phyloP scores from a whole-genome alignment of 2,797 vertebrate species.

The Smutsia temminckii region DNA sequence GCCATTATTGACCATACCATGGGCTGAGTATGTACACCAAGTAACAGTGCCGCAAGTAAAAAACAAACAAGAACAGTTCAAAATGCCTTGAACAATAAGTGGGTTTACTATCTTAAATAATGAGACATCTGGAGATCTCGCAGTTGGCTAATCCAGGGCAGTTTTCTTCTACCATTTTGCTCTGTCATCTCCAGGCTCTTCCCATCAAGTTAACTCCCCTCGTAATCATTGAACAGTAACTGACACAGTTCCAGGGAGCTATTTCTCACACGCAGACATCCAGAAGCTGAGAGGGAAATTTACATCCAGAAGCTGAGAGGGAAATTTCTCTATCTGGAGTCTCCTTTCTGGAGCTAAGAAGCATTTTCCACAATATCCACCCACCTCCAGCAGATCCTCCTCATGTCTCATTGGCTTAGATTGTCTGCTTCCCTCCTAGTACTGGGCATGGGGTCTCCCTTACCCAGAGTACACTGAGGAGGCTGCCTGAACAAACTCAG shows the following conservation, averaged over 20 bases:
- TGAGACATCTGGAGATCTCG: not conserved
- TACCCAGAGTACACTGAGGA: not conserved
- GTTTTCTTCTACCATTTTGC: not conserved
- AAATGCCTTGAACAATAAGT: not conserved
- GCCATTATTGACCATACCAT: not conserved
- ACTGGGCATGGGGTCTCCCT: accelerated
- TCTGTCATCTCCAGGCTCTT: not conserved
- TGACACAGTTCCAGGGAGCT: not conserved
- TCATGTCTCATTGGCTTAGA: not conserved
- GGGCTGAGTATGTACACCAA: not conserved
- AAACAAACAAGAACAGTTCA: not conserved
- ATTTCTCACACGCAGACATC: not conserved
- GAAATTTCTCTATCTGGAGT: not conserved
- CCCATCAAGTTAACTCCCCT: not conserved
- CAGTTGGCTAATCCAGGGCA: not conserved
- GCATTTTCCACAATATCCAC: not conserved
- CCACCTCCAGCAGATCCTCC: not conserved
- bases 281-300: not conserved
- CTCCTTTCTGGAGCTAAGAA: not conserved
- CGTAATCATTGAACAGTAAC: not conserved
- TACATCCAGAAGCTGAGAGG: not conserved
- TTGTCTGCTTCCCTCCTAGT: not conserved
- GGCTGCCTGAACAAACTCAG: not conserved
- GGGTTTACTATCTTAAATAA: not conserved
- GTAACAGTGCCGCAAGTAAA: not conserved